Percentiles rank a stretch among this genome's conserved stretches.
Evolutionary conservation across 1,140 invertebrate genomes (phyloP).

Genomic region (Drosophila fuyamai): DNA sequence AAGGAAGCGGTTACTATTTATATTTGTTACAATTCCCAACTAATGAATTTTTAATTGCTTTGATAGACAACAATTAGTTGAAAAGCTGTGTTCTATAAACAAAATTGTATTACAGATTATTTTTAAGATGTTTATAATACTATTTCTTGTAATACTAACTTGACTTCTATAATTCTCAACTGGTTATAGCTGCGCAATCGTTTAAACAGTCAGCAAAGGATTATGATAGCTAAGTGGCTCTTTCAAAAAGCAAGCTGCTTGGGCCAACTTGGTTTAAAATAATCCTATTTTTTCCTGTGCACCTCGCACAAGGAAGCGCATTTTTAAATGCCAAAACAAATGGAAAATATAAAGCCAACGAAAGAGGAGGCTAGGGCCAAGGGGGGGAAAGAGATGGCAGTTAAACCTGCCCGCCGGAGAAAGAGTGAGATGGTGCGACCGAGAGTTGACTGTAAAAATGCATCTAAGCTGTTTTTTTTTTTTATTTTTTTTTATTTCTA

Average conservation of each 20-base stretch:
- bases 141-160: too few relatives aligned
- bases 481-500: conserved; percentile 26
- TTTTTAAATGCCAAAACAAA: conserved; percentile 83
- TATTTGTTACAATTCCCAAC: too few relatives aligned
- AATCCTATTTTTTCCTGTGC: not conserved
- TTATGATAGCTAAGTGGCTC: too few relatives aligned
- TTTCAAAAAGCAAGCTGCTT: not conserved
- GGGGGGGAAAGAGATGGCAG: conserved; percentile 14
- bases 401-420: conserved; percentile 23
- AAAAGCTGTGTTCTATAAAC: too few relatives aligned
- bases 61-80: too few relatives aligned
- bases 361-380: conserved; percentile 54
- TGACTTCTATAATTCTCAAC: too few relatives aligned
- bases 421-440: conserved; percentile 23
- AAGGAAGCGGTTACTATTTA: too few relatives aligned
- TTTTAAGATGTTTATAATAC: too few relatives aligned
- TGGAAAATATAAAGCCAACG: conserved; percentile 82
- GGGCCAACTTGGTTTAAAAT: not conserved
- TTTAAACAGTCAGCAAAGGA: too few relatives aligned
- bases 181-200: too few relatives aligned
- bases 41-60: too few relatives aligned
- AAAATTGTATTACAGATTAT: too few relatives aligned
- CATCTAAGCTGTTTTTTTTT: conserved; percentile 77
- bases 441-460: conserved; percentile 68
- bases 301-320: conserved; percentile 70